Evolutionary conservation across 2,113 vertebrate genomes (phyloP).

Genomic region (Rhea americana): DNA sequence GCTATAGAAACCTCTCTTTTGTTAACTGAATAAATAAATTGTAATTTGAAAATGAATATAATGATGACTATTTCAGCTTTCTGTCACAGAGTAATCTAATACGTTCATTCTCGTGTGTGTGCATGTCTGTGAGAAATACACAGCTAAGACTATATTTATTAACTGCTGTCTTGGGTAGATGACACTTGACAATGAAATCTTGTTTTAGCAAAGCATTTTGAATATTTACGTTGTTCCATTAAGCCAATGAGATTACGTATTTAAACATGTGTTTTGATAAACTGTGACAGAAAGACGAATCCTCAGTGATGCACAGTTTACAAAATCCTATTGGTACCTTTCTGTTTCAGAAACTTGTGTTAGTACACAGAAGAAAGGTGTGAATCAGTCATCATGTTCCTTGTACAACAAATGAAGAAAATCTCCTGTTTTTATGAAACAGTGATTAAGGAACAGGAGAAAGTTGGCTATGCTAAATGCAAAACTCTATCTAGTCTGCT

Average conservation of each 20-base stretch:
- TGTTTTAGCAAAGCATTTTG: not conserved
- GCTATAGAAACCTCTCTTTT: not conserved
- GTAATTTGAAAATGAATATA: not conserved
- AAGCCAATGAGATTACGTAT: not conserved
- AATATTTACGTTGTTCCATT: not conserved
- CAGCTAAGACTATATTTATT: not conserved
- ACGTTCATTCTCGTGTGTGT: not conserved
- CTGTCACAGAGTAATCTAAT: not conserved
- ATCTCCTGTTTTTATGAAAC: not conserved
- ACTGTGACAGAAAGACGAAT: not conserved
- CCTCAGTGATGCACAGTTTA: not conserved
- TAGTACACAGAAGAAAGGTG: not conserved
- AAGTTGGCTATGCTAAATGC: not conserved
- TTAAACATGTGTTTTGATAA: not conserved
- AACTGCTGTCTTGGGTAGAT: not conserved
- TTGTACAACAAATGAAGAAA: not conserved
- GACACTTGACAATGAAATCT: not conserved
- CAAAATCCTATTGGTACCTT: not conserved
- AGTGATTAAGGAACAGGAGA: not conserved
- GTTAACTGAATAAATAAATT: not conserved
- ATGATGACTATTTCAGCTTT: not conserved
- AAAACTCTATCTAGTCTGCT: not conserved
- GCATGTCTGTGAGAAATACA: not conserved
- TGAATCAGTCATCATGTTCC: not conserved
- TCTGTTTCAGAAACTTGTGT: not conserved